Evolutionary conservation across 2,113 vertebrate genomes (phyloP), one percentile per base, ranked within the genome.

Genomic region (Pycnonotus jocosus): DNA sequence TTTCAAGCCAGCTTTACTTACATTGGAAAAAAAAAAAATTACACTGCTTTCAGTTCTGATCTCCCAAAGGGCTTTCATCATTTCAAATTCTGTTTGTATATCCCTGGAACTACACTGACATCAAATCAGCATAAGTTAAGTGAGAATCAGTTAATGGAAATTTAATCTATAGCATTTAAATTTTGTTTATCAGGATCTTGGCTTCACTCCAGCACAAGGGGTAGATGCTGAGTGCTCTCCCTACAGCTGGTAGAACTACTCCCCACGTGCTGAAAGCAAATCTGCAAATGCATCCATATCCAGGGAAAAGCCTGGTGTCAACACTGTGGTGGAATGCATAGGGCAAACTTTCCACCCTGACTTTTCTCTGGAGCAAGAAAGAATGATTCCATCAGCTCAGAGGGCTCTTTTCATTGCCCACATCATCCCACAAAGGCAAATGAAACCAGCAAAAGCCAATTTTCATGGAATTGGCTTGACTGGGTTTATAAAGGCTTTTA

Each of bases 1-100:
- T 74, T 91, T 93, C 88, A 82, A 91, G 62, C 40, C 90, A 87
- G 73, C 57, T 96, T 95, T 93, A 64, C 77, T 91, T 60, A 56
- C 25, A 38, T 1, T 2, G 5, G 53, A 73, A 77, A 71, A 72
- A 68, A 72, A 58, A 78, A 88, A 79, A 48, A 33, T 25, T 12
- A 44, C 35, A 78, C 31, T 47, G 50, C 78, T 82, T 88, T 81
- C 69, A 47, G 45, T 81, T 94, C 51, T 44, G 51, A 84, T 64
- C 83, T 89, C 91, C 69, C 83, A 33, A 60, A 85, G 78, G 68
- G 73, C 76, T 84, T 84, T 37, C 53, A 61, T 47, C 6, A 78
- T 92, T 92, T 74, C 80, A 74, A 60, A 86, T 94, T 86, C 69
- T 86, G 60, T 81, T 88, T 92, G 56, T 21, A 6, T 72, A 47